phyloP scores from a whole-genome alignment of 2,797 vertebrate species.

The Artibeus lituratus region DNA sequence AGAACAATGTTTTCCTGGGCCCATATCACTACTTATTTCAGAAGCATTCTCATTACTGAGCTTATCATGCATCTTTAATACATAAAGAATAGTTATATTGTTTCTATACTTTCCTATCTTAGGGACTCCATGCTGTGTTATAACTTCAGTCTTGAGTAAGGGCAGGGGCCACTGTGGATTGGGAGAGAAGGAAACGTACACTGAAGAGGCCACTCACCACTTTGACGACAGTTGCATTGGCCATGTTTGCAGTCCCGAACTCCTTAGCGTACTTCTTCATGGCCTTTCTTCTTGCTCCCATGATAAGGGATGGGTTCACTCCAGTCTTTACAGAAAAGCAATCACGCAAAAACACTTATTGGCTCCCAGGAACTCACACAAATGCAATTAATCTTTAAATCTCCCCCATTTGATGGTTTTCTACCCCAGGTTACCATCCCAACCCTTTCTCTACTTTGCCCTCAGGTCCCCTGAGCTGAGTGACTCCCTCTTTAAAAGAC shows the following conservation, averaged over 20 bases:
- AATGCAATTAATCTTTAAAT: not conserved
- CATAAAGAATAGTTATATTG: not conserved
- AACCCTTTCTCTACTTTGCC: not conserved
- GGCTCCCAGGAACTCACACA: not conserved
- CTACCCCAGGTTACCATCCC: not conserved
- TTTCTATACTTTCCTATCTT: not conserved
- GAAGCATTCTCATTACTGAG: not conserved
- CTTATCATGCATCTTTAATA: not conserved
- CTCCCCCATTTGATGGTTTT: not conserved
- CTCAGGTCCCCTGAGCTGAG: not conserved
- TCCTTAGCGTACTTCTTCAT: conserved; percentile 82
- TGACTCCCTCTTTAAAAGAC: not conserved
- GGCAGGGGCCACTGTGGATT: not conserved
- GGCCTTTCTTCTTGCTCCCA: conserved; percentile 83
- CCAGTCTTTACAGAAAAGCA: conserved; percentile 86
- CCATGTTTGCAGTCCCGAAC: conserved; percentile 71
- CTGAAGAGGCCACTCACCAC: conserved; percentile 80
- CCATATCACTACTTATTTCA: not conserved
- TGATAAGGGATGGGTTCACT: conserved; percentile 86
- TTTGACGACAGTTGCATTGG: conserved; percentile 81
- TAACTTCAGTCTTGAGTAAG: not conserved
- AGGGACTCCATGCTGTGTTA: not conserved
- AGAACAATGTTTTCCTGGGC: not conserved
- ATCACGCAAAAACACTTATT: not conserved
- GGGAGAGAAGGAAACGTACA: not conserved